Conservation (phyloP, 2,797 vertebrate species). For the Phoxinus dragarum region DNA sequence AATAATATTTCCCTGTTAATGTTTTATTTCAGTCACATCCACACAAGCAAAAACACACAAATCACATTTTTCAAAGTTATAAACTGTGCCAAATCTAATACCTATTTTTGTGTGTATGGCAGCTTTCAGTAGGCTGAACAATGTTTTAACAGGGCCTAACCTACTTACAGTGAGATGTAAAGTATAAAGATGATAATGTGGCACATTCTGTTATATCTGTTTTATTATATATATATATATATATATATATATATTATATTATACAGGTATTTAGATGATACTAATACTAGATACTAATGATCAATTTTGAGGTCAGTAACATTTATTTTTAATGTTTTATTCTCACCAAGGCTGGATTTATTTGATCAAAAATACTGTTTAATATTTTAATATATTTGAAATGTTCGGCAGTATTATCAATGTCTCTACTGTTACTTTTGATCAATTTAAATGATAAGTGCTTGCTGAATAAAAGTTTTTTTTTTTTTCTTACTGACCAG, state of each 20-base stretch:
- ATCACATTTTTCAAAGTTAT: not conserved
- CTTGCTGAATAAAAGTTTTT: not conserved
- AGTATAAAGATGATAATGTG: not conserved
- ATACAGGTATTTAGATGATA: not conserved
- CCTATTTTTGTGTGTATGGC: not conserved
- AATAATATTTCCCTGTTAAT: not conserved
- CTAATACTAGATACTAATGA: not conserved
- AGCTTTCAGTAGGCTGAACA: not conserved
- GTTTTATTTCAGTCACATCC: not conserved
- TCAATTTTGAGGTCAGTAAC: not conserved
- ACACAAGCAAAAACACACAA: conserved; percentile 1
- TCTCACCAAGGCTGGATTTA: not conserved
- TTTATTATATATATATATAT: not conserved
- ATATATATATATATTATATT: not conserved
- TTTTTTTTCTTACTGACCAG: not conserved
- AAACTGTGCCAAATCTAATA: not conserved
- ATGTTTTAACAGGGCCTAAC: not conserved
- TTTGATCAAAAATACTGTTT: not conserved
- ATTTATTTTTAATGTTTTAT: not conserved
- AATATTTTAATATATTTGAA: not conserved
- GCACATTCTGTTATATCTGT: not conserved
- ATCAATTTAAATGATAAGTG: not conserved
- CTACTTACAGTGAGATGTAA: not conserved
- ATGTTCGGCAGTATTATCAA: not conserved
- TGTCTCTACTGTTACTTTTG: not conserved